Conservation (phyloP, 2,797 vertebrate species). For the Sebastolobus altivelis region DNA sequence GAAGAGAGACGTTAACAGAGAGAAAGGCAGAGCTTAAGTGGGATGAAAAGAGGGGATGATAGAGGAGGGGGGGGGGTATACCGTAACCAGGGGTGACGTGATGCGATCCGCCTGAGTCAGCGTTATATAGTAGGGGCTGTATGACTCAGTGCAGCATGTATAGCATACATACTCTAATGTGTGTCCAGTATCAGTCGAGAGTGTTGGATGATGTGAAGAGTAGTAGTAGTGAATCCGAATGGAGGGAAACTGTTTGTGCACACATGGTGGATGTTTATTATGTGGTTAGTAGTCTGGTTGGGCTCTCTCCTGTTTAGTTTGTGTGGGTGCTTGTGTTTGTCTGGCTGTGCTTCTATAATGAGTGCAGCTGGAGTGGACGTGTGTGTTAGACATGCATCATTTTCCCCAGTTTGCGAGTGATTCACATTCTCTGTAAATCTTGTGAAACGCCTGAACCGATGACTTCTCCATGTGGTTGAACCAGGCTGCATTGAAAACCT, state of each 20-base stretch:
- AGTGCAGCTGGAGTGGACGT: neutral
- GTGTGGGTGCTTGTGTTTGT: slow-evolving; percentile 39
- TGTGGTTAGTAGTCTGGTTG: slow-evolving; percentile 36
- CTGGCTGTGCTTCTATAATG: slow-evolving; percentile 17
- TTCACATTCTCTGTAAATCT: slow-evolving; percentile 7
- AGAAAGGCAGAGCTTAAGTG: slow-evolving; percentile 54
- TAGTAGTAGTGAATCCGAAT: slow-evolving; percentile 23
- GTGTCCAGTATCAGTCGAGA: slow-evolving; percentile 6
- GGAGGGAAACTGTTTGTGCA: slow-evolving; percentile 12
- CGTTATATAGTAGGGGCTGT: slow-evolving; percentile 34
- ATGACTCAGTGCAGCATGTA: slow-evolving; percentile 71
- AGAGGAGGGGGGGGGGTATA: slow-evolving; percentile 48
- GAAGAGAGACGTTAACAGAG: slow-evolving; percentile 44
- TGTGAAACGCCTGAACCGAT: neutral
- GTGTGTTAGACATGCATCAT: slow-evolving; percentile 1
- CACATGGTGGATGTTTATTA: slow-evolving; percentile 49
- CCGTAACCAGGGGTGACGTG: slow-evolving; percentile 59
- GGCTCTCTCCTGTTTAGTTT: slow-evolving; percentile 42
- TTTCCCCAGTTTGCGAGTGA: slow-evolving; percentile 10
- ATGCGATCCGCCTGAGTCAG: slow-evolving; percentile 78
- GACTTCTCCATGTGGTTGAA: slow-evolving; percentile 15
- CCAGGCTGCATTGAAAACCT: neutral
- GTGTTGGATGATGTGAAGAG: slow-evolving; percentile 15
- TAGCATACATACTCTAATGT: slow-evolving; percentile 33
- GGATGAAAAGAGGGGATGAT: slow-evolving; percentile 42